Percentiles rank a stretch among this genome's conserved stretches.
phyloP scores from a whole-genome alignment of 2,113 vertebrate species.

The Chloebia gouldiae region DNA sequence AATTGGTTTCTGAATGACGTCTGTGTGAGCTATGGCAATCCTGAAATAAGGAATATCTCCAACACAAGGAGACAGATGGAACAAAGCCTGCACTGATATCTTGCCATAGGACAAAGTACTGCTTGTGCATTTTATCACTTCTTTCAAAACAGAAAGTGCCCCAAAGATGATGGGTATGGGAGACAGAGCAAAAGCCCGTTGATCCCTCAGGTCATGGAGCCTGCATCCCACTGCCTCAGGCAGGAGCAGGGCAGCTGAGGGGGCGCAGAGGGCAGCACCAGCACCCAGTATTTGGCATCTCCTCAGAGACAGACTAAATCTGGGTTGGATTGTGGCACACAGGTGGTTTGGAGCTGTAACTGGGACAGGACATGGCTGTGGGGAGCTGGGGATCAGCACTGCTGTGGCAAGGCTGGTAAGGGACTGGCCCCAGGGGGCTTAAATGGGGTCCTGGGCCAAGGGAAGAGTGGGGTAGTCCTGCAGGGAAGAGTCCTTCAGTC shows the following conservation, averaged over 20 bases:
- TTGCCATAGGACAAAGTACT: not conserved
- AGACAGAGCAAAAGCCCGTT: not conserved
- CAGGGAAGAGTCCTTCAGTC: not conserved
- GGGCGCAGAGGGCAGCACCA: not conserved
- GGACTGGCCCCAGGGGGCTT: not conserved
- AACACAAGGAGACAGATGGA: not conserved
- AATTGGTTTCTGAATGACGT: not conserved
- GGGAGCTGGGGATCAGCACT: not conserved
- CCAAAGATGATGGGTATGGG: not conserved
- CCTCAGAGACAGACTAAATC: not conserved
- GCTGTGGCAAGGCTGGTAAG: accelerated
- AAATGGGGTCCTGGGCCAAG: not conserved
- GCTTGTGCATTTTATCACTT: not conserved
- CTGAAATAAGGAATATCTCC: not conserved
- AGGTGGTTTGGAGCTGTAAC: not conserved
- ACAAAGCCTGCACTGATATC: not conserved
- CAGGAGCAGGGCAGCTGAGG: not conserved
- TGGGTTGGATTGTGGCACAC: not conserved
- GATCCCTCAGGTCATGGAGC: not conserved
- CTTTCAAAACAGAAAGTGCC: not conserved
- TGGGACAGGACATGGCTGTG: accelerated
- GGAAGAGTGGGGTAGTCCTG: accelerated
- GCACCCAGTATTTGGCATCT: accelerated
- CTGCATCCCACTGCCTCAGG: not conserved
- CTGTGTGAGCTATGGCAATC: not conserved